Conservation (phyloP, 2,113 vertebrate genomes). For the Campylomormyrus numenius region DNA sequence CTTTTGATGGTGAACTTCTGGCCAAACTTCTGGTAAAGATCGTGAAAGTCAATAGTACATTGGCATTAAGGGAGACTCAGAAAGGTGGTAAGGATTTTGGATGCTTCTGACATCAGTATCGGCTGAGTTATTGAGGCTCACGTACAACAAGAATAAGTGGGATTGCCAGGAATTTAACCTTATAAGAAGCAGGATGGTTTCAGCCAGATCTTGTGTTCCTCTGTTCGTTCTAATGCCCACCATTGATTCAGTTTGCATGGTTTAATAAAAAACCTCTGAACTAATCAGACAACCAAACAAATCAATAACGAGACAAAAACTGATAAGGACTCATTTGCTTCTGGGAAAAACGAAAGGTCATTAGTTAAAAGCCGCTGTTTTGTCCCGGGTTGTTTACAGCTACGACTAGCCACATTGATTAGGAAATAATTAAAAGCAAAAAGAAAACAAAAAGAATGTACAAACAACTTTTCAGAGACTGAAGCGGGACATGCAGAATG, state of each 20-base stretch:
- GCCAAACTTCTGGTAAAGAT: background rate
- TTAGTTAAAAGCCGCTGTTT: constrained; percentile 8
- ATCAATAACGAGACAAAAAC: background rate
- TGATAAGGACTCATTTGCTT: constrained; percentile 1
- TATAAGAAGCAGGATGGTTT: background rate
- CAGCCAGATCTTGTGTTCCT: background rate
- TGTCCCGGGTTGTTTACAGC: background rate
- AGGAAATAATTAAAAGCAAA: background rate
- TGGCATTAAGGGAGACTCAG: background rate
- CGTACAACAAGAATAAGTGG: background rate
- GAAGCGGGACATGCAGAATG: background rate
- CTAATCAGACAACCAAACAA: background rate
- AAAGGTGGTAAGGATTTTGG: background rate
- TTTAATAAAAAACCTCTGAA: background rate
- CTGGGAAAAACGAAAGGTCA: background rate
- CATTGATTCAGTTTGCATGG: background rate
- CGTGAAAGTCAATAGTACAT: background rate
- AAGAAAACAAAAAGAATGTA: background rate
- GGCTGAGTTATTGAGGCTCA: background rate
- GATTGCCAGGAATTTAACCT: background rate
- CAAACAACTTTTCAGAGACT: background rate
- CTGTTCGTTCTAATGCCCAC: background rate
- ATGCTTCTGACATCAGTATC: background rate
- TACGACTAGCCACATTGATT: background rate
- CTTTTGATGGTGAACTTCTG: background rate